Evolutionary conservation across 2,113 vertebrate genomes (phyloP), one percentile per base, ranked within the genome.

Genomic region (Hyla sarda): DNA sequence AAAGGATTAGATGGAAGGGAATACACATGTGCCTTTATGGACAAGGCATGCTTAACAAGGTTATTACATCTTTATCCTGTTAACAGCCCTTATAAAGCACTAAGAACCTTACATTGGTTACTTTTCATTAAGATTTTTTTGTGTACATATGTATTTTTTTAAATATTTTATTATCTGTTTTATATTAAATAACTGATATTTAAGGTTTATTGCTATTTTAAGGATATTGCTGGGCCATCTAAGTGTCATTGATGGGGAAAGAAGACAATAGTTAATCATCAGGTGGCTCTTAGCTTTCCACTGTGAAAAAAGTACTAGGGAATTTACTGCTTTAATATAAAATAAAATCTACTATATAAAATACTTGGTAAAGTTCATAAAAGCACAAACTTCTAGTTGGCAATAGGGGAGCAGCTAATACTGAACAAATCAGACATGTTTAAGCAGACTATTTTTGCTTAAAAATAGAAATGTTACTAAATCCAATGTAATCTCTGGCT

Each of bases 261-360:
- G 78, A 81, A 81, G 78, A 81, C 78, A 65, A 62, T 81, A 17
- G 23, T 41, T 69, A 37, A 34, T 69, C 1, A 19, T 37, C 32
- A 69, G 65, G 6, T 21, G 32, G 12, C 32, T 34, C 25, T 65
- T 65, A 13, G 12, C 16, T 65, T 65, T 28, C 1, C 12, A 30
- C 16, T 69, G 32, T 37, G 32, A 37, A 69, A 69, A 19, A 37
- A 37, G 65, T 37, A 3, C 1, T 69, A 21, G 30, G 32, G 37
- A 1, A 37, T 21, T 69, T 34, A 19, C 65, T 69, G 65, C 32
- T 19, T 69, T n/a, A n/a, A n/a, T n/a, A 34, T 34, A 32, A 34
- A 5, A 37, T 10, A 34, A 67, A 67, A 34, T 37, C 32, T 32
- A 37, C 17, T 34, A 34, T 37, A 34, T 69, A 69, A 37, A 34